Percentiles rank a stretch among this genome's conserved stretches.
These are phyloP conservation scores for Sminthurinus aureus DNA, from an alignment of 2,888 invertebrate genomes.

Conservation along the genomic window DNA sequence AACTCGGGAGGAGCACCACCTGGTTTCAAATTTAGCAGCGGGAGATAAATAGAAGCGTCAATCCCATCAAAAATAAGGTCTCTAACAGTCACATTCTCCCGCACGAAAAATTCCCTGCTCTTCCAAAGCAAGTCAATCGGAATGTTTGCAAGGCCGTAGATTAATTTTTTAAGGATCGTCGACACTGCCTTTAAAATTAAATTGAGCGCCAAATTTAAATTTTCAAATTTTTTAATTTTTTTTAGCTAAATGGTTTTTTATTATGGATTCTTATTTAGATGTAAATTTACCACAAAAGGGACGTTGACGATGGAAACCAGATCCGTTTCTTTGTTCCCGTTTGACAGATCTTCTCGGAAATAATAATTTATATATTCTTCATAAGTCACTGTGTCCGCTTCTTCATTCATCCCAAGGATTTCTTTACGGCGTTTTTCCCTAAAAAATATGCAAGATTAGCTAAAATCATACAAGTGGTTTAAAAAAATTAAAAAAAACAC, in stretches of 20 bases:
- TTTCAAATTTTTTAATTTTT: too few relatives aligned
- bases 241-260: too few relatives aligned
- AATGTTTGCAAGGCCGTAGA: neutral
- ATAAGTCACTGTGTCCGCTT: neutral
- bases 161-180: neutral
- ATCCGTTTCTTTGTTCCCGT: neutral
- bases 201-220: too few relatives aligned
- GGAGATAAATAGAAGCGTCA: neutral
- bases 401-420: neutral
- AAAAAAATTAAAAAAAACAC: too few relatives aligned
- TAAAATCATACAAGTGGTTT: neutral
- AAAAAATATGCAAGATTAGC: neutral
- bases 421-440: neutral
- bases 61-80: constrained; percentile 1
- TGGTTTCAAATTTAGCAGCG: neutral
- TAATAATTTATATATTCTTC: neutral
- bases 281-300: neutral
- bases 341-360: neutral
- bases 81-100: neutral
- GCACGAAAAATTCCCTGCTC: neutral
- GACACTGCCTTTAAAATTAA: too few relatives aligned
- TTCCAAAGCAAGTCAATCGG: neutral
- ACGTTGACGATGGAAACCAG: neutral
- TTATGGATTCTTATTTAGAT: too few relatives aligned
- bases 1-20: neutral